Evolutionary conservation across 2,797 vertebrate genomes (phyloP).

Genomic region (Sebastes vulpes): DNA sequence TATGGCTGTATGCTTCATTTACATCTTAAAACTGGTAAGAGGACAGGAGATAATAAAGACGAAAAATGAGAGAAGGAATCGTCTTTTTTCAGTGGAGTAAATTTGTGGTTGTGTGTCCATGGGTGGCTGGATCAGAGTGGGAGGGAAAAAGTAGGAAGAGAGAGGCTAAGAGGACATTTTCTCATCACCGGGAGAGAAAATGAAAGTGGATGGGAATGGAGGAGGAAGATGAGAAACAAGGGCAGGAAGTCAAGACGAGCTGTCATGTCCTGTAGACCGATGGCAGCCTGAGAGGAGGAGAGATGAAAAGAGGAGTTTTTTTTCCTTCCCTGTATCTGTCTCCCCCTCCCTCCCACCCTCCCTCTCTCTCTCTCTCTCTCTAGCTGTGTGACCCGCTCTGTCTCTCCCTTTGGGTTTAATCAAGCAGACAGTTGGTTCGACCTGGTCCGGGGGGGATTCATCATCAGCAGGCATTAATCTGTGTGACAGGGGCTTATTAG

Average conservation of each 20-base stretch:
- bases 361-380: slow-evolving; percentile 5
- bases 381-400: slow-evolving; percentile 26
- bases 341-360: not conserved
- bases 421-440: slow-evolving; percentile 64
- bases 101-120: not conserved
- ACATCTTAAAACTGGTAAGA: too few species aligned
- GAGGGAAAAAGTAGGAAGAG: not conserved
- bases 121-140: not conserved
- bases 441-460: slow-evolving; percentile 40
- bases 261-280: slow-evolving; percentile 50
- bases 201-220: slow-evolving; percentile 9
- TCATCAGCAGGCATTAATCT: slow-evolving; percentile 68
- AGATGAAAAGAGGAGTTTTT: slow-evolving; percentile 33
- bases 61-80: not conserved
- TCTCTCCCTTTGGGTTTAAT: slow-evolving; percentile 67
- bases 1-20: too few species aligned
- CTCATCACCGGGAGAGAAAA: slow-evolving; percentile 19
- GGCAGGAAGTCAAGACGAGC: slow-evolving; percentile 50
- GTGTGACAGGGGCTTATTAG: slow-evolving; percentile 75
- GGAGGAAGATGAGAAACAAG: slow-evolving; percentile 28
- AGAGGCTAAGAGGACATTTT: slow-evolving; percentile 8
- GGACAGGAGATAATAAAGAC: too few species aligned
- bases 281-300: slow-evolving; percentile 30
- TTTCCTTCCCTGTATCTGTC: not conserved
- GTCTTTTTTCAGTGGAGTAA: not conserved